phyloP scores from a whole-genome alignment of 2,113 vertebrate species.

The Jaculus jaculus region DNA sequence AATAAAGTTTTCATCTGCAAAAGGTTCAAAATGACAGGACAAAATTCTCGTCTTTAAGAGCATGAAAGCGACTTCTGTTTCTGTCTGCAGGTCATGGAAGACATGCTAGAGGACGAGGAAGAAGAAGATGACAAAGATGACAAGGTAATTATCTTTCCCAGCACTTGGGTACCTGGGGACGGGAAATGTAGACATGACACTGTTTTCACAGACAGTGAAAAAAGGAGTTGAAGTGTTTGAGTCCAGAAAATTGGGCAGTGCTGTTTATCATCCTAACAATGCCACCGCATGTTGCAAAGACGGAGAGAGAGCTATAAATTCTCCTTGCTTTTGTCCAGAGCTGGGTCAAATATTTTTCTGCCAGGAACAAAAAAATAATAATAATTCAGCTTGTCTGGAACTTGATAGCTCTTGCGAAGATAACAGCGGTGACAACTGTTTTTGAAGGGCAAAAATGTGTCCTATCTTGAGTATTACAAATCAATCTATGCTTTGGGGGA shows the following conservation, averaged over 20 bases:
- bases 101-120: constrained; percentile 97
- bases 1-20: constrained; percentile 85
- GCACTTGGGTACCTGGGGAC: constrained; percentile 87
- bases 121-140: constrained; percentile 99
- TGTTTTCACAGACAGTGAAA: constrained; percentile 90
- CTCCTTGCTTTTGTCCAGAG: constrained; percentile 82
- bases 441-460: constrained; percentile 87
- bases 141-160: constrained; percentile 98
- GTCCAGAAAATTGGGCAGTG: constrained; percentile 89
- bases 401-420: constrained; percentile 85
- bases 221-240: constrained; percentile 88
- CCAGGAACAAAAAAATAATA: constrained; percentile 63
- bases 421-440: constrained; percentile 84
- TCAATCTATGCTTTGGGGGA: constrained; percentile 67
- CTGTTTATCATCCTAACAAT: constrained; percentile 91
- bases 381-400: constrained; percentile 83
- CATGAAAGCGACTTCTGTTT: constrained; percentile 84
- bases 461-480: constrained; percentile 83
- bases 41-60: constrained; percentile 84
- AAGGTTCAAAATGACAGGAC: constrained; percentile 84
- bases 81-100: constrained; percentile 96
- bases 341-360: constrained; percentile 84
- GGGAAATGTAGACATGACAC: constrained; percentile 89
- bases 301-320: constrained; percentile 85
- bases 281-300: constrained; percentile 80